phyloP scores from a whole-genome alignment of 2,113 vertebrate species.

The Acrocephalus kingi region DNA sequence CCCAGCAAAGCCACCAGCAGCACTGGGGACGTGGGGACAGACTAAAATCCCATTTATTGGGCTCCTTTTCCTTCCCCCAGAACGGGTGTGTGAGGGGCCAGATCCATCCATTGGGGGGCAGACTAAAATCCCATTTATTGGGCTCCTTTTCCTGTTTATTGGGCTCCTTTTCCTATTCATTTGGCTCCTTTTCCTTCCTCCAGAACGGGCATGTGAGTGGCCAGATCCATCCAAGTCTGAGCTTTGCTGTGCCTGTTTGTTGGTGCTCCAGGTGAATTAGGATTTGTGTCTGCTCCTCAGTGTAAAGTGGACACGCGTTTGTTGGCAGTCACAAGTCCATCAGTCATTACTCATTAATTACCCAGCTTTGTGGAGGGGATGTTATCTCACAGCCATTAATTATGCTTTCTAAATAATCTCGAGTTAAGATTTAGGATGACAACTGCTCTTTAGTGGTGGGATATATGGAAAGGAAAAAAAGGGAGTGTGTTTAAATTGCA shows the following conservation, averaged over 20 bases:
- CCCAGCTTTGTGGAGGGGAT: background rate
- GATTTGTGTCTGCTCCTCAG: background rate
- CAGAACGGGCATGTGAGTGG: background rate
- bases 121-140: too few species aligned
- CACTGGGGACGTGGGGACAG: background rate
- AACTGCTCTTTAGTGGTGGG: background rate
- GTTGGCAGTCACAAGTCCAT: background rate
- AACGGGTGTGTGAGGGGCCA: background rate
- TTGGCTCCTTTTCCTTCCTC: background rate
- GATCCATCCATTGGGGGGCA: background rate
- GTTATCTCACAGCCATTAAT: background rate
- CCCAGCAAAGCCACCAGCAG: background rate
- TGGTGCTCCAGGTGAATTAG: background rate
- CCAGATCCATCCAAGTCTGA: background rate
- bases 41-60: too few species aligned
- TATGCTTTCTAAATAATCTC: constrained; percentile 5
- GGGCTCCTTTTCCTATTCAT: background rate
- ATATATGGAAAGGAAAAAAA: background rate
- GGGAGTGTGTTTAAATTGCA: background rate
- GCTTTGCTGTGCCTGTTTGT: background rate
- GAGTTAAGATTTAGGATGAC: background rate
- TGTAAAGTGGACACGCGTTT: background rate
- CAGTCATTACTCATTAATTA: background rate
- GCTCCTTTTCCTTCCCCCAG: background rate
- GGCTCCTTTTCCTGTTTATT: too few species aligned